A percentile compares a stretch with the other conserved stretches of the same genome.
These are phyloP conservation scores for Euplexia lucipara DNA, from an alignment of 2,888 invertebrate genomes.

Conservation along the genomic window DNA sequence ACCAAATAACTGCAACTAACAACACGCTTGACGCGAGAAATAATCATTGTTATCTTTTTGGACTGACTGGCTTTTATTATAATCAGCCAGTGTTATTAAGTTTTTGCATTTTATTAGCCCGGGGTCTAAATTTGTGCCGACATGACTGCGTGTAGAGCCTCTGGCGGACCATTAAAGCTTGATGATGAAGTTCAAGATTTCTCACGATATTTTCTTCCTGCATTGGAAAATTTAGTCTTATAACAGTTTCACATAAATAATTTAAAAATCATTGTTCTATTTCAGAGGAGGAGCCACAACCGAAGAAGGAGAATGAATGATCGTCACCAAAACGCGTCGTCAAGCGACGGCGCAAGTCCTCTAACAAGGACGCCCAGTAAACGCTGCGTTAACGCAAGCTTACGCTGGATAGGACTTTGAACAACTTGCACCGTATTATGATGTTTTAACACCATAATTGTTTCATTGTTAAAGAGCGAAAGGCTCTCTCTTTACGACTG, in stretches of 20 bases:
- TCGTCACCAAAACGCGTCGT: slow-evolving; percentile 89
- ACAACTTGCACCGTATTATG: slow-evolving; percentile 10
- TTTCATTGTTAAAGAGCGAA: neutral
- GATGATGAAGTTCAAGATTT: too few species aligned
- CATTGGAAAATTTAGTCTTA: too few species aligned
- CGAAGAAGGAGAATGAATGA: slow-evolving; percentile 88
- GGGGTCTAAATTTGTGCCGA: too few species aligned
- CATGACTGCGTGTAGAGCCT: too few species aligned
- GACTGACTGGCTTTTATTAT: too few species aligned
- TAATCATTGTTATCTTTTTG: too few species aligned
- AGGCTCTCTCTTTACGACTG: neutral
- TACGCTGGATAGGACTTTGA: neutral
- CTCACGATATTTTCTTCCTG: too few species aligned
- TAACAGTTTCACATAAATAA: too few species aligned
- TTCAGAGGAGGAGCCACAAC: slow-evolving; percentile 85
- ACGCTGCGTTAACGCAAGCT: slow-evolving; percentile 38
- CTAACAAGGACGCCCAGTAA: slow-evolving; percentile 82
- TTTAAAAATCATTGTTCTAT: slow-evolving; percentile 18
- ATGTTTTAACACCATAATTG: neutral
- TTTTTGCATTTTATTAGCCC: too few species aligned
- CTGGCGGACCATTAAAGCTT: too few species aligned
- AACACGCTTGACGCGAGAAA: neutral
- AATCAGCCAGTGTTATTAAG: too few species aligned
- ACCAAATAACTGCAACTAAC: too few species aligned
- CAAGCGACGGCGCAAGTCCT: slow-evolving; percentile 88